These are phyloP conservation scores for Cylas formicarius DNA, from an alignment of 1,140 invertebrate species.

Conservation along the genomic window DNA sequence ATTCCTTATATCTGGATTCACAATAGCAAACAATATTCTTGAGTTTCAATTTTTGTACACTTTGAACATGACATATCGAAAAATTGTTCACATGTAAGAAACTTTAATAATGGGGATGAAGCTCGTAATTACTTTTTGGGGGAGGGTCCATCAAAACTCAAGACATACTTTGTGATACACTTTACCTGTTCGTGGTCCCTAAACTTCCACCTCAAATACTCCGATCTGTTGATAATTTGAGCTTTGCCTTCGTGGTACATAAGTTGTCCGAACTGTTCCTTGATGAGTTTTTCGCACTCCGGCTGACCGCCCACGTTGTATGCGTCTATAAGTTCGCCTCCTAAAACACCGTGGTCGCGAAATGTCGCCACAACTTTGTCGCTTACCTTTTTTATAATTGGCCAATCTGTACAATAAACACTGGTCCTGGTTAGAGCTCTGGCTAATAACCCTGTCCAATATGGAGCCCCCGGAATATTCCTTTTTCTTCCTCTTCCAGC, in stretches of 20 bases:
- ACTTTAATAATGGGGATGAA: too few relatives aligned
- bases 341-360: constrained; percentile 37
- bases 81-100: too few relatives aligned
- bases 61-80: too few relatives aligned
- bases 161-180: too few relatives aligned
- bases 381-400: constrained; percentile 76
- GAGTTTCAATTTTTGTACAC: too few relatives aligned
- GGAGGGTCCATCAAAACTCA: too few relatives aligned
- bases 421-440: constrained; percentile 75
- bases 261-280: constrained; percentile 79
- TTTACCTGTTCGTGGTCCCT: constrained; percentile 64
- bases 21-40: too few relatives aligned
- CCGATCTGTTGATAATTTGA: constrained; percentile 77
- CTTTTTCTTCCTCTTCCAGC: constrained; percentile 34
- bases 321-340: constrained; percentile 75
- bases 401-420: constrained; percentile 79
- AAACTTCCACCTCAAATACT: constrained; percentile 90
- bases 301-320: constrained; percentile 72
- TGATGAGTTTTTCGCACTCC: constrained; percentile 79
- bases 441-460: constrained; percentile 78
- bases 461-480: constrained; percentile 62
- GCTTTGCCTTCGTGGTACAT: constrained; percentile 88
- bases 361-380: constrained; percentile 1
- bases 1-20: too few relatives aligned
- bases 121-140: too few relatives aligned